A percentile compares a stretch with the other conserved stretches of the same genome.
Conservation (phyloP, 2,888 invertebrate species). For the Heliconius erato region DNA sequence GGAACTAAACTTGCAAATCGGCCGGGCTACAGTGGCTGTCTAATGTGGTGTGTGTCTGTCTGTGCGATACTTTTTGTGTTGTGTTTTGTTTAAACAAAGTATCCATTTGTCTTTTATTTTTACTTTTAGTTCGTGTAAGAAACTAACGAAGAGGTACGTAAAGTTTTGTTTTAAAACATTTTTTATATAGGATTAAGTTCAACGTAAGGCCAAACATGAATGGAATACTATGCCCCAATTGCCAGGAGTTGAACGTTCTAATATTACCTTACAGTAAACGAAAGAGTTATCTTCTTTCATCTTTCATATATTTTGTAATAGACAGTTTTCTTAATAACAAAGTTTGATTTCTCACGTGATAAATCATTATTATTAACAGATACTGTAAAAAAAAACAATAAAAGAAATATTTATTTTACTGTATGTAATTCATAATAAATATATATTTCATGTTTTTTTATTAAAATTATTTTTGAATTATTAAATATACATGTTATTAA, state of each 20-base stretch:
- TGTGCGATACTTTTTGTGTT: constrained; percentile 61
- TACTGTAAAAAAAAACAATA: neutral
- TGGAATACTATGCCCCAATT: constrained; percentile 37
- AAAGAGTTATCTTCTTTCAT: neutral
- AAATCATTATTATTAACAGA: neutral
- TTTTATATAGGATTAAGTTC: constrained; percentile 6
- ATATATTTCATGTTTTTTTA: neutral
- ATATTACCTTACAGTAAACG: constrained; percentile 17
- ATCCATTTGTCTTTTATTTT: constrained; percentile 51
- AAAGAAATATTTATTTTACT: no score
- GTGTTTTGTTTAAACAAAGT: constrained; percentile 70
- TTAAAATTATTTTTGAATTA: neutral
- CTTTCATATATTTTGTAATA: neutral
- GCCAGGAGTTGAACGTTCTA: neutral
- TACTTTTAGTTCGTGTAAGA: constrained; percentile 47
- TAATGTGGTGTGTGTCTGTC: constrained; percentile 44
- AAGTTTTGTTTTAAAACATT: constrained; percentile 37
- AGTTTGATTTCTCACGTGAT: constrained; percentile 17
- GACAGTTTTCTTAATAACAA: neutral
- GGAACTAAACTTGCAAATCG: constrained; percentile 39
- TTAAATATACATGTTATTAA: no score
- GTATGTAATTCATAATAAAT: no score
- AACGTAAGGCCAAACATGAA: constrained; percentile 37
- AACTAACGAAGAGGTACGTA: constrained; percentile 65
- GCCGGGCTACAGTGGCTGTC: constrained; percentile 40